Base-by-base conservation (phyloP, 2,113 vertebrate species). In the rabbit (Oryctolagus cuniculus) region DNA sequence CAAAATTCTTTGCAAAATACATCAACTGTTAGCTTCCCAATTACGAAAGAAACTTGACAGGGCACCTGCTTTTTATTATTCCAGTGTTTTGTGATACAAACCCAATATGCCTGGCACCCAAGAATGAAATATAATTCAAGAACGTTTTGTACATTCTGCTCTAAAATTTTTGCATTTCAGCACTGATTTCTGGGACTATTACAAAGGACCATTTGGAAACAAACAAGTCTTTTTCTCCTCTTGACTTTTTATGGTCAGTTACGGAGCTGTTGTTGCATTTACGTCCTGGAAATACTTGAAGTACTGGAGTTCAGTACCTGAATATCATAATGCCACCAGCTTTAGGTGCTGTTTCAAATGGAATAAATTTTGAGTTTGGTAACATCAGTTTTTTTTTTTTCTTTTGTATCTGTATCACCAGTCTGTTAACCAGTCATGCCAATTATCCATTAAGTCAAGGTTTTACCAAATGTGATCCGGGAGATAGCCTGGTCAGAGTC, bases 1-100 rank as follows among this genome's bases (percentile, higher is more conserved):
- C 51, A 90, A 96, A 97, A 75, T 89, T 34, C 69, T 97, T 96
- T 92, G 78, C 91, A 97, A 97, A 96, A 96, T 0, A 85, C 38
- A 87, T 89, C 44, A 92, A 69, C 66, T 84, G 77, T 81, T 96
- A 88, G 91, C 92, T 97, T 84, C 92, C 89, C 96, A 96, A 86
- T 89, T 75, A 86, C 10, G 82, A 97, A 87, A 95, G 66, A 93
- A 96, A 91, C 25, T 94, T 93, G 88, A 63, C 87, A 88, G 61
- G 80, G 79, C 87, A 97, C 91, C 89, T 97, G 94, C 21, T 94
- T 93, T 96, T 96, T 96, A 97, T 97, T 97, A 93, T 79, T 61
- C 90, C 80, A 10, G 5, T 96, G 90, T 94, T 97, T 93, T 93
- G 92, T 89, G 85, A 94, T 93, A 92, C 81, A 97, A 96, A 90